Evolutionary conservation across 1,140 invertebrate genomes (phyloP), one percentile per base, ranked within the genome.

Genomic region (Eumaeus atala): DNA sequence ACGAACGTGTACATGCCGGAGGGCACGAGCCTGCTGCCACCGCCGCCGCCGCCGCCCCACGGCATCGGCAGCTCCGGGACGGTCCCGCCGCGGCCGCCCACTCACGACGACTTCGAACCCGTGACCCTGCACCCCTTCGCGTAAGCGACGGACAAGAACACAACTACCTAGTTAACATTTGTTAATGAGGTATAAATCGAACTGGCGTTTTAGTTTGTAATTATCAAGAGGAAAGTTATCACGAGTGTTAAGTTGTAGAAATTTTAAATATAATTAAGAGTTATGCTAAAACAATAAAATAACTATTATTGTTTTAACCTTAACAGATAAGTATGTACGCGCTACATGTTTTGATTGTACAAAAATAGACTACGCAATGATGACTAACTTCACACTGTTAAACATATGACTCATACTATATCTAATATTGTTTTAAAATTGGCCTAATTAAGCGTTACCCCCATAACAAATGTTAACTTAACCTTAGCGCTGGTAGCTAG

Each of bases 1-100:
- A 88, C 88, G 1, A 89, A 89, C 61, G 83, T 88, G 8, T 90
- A 89, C 67, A 89, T 89, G 59, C 87, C 89, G 16, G 89, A 90
- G 73, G 87, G 89, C 38, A 87, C 89, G 0, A 90, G 89, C 61
- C 58, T 90, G 33, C 84, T 90, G 53, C 88, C 89, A 11, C 69
- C 89, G n/a, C 86, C 89, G 4, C 75, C 89, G 21, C 74, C 89
- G 21, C 87, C 88, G 9, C 88, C 85, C 87, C 80, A 40, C 86
- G 78, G 28, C 83, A 82, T 51, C 66, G 66, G n/a, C 9, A 8
- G 12, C 12, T 40, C 38, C 38, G n/a, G n/a, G n/a, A n/a, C n/a
- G n/a, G 38, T 14, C 64, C 84, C 66, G 60, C 78, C 64, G 53
- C 84, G 68, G 61, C 88, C 67, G 59, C 57, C 87, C 7, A 89